Evolutionary conservation across 2,797 vertebrate genomes (phyloP), one percentile per base, ranked within the genome.

Genomic region (Loris lydekkerianus): DNA sequence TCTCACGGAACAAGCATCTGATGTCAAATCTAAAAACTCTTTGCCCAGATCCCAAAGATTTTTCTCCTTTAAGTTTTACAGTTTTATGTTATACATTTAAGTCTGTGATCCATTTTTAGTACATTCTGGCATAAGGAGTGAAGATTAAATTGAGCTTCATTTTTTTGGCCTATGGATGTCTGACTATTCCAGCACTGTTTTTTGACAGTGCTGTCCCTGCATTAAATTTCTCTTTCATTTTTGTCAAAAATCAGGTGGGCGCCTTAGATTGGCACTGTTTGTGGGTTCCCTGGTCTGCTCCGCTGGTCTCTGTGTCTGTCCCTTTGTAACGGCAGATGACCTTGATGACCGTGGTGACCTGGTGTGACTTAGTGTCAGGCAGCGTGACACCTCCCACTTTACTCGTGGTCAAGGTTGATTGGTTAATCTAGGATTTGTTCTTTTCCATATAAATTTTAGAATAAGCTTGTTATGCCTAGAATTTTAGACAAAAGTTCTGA

Each of bases 341-440:
- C 10, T 86, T 9, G 3, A 43, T 43, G 9, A 5, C 53, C 4
- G 0, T 9, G 21, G 10, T 20, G 13, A 8, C 40, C 67, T 13
- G 14, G 17, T 0, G 3, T 31, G 34, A 0, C 17, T 56, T 72
- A 25, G 2, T 31, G 14, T 21, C 15, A 3, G 0, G 10, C 15
- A 23, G 83, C 18, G 65, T 53, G n/a, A 70, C 20, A 40, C 23
- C n/a, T 72, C 53, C 53, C 49, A 73, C 69, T 86, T 58, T 3
- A 40, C 40, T 21, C 69, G n/a, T 60, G 31, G 69, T 31, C n/a
- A n/a, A 73, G 53, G 23, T n/a, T 43, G 53, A 23, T n/a, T 73
- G 60, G 11, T 53, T 43, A 60, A 31, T 70, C n/a, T 40, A 20
- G 67, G 46, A 56, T 9, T 70, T 69, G 49, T 29, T 53, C 43